phyloP scores from a whole-genome alignment of 2,113 vertebrate species.

The Mungos mungo region DNA sequence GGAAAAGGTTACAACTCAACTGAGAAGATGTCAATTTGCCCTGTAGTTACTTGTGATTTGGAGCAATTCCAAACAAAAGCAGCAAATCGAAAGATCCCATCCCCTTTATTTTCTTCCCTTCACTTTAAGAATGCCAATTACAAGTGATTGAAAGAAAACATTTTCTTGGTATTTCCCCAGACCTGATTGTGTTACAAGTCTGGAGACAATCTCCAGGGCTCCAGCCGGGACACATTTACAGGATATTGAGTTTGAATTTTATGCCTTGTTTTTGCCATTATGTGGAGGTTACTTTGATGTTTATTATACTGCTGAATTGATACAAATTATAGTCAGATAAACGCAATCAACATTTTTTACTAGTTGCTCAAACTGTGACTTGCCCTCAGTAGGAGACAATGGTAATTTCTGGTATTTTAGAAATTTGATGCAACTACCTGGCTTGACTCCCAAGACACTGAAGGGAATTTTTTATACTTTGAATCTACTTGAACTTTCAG shows the following conservation, averaged over 20 bases:
- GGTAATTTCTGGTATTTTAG: conserved; percentile 34
- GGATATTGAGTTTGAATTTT: conserved; percentile 58
- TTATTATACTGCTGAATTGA: conserved; percentile 52
- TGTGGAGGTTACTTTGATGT: conserved; percentile 45
- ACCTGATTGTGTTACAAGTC: conserved; percentile 51
- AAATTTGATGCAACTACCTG: conserved; percentile 31
- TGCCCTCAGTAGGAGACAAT: background rate
- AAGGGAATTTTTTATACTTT: background rate
- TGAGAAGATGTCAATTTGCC: conserved; percentile 64
- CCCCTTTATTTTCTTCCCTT: conserved; percentile 66
- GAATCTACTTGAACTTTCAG: background rate
- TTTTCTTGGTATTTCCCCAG: conserved; percentile 65
- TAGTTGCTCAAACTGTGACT: conserved; percentile 51
- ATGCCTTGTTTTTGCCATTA: conserved; percentile 52
- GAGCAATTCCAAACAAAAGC: conserved; percentile 74
- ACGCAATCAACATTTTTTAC: conserved; percentile 40
- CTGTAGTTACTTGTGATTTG: conserved; percentile 65
- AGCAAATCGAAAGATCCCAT: conserved; percentile 63
- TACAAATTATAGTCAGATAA: conserved; percentile 63
- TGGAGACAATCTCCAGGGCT: conserved; percentile 56
- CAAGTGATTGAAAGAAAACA: conserved; percentile 64
- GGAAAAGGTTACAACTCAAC: conserved; percentile 56
- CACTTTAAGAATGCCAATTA: conserved; percentile 70
- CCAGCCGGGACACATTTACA: conserved; percentile 26
- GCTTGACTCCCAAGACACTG: background rate